Conservation (phyloP, 2,888 invertebrate species). For the Gasteruption jaculator region DNA sequence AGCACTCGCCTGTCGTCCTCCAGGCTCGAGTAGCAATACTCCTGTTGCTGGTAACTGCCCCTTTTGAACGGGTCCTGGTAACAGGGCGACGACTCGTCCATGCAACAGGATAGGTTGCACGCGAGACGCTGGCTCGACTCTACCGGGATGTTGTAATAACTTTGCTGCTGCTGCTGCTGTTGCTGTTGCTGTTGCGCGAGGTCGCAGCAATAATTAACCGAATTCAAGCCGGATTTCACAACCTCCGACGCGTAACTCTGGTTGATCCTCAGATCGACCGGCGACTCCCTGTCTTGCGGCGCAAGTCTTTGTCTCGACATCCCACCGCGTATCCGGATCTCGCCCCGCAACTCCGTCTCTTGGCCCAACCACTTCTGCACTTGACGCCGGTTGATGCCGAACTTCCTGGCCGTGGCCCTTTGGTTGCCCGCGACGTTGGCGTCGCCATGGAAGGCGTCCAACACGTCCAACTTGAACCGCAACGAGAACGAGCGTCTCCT, state of each 20-base stretch:
- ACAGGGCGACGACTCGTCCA: slow-evolving; percentile 25
- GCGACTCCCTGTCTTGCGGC: slow-evolving; percentile 38
- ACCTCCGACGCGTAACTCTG: too few relatives aligned
- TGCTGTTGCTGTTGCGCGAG: slow-evolving; percentile 23
- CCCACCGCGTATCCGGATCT: slow-evolving; percentile 42
- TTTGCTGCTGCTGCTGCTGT: slow-evolving; percentile 23
- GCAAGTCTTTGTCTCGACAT: slow-evolving; percentile 47
- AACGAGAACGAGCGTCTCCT: slow-evolving; percentile 52
- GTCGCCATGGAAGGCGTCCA: slow-evolving; percentile 53
- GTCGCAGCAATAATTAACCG: slow-evolving; percentile 35
- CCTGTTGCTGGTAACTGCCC: slow-evolving; percentile 20
- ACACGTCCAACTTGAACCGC: slow-evolving; percentile 52
- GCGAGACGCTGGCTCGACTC: slow-evolving; percentile 24
- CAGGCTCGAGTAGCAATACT: slow-evolving; percentile 36
- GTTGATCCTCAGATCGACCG: slow-evolving; percentile 42
- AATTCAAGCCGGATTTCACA: slow-evolving; percentile 11
- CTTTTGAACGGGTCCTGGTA: slow-evolving; percentile 30
- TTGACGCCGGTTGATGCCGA: slow-evolving; percentile 54
- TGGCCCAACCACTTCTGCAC: slow-evolving; percentile 55
- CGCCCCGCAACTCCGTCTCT: slow-evolving; percentile 48
- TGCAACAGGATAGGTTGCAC: slow-evolving; percentile 39
- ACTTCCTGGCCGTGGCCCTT: slow-evolving; percentile 54
- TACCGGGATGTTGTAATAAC: too few relatives aligned
- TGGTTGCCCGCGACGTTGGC: slow-evolving; percentile 52
- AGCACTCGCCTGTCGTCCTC: slow-evolving; percentile 23